A percentile compares a stretch with the other conserved stretches of the same genome.
Evolutionary conservation across 2,888 invertebrate genomes (phyloP).

Genomic region (Empis livida): DNA sequence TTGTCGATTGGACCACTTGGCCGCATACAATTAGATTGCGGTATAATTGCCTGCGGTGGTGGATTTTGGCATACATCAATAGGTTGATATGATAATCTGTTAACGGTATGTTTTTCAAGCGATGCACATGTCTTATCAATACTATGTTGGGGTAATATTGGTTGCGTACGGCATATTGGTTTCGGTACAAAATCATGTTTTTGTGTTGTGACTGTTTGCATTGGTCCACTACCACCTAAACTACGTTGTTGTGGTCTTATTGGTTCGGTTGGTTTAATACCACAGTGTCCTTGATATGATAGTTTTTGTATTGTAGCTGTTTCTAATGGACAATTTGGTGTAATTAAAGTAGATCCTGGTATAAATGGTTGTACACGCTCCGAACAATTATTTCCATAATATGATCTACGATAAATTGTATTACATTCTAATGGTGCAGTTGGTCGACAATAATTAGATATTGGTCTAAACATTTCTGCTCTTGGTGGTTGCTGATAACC

Average conservation of each 20-base stretch:
- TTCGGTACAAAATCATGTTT: constrained; percentile 60
- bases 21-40: constrained; percentile 18
- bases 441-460: constrained; percentile 40
- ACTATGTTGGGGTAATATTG: constrained; percentile 19
- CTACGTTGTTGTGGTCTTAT: constrained; percentile 27
- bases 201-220: constrained; percentile 58
- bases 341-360: constrained; percentile 36
- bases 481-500: constrained; percentile 31
- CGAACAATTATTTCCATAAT: constrained; percentile 37
- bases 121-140: constrained; percentile 21
- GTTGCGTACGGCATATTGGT: constrained; percentile 33
- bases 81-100: constrained; percentile 30
- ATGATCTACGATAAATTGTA: constrained; percentile 54
- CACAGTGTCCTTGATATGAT: constrained; percentile 29
- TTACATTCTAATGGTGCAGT: constrained; percentile 43
- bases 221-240: constrained; percentile 39
- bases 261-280: constrained; percentile 19
- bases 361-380: constrained; percentile 33
- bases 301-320: constrained; percentile 41
- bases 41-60: constrained; percentile 25
- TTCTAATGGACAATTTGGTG: constrained; percentile 39
- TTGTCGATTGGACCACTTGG: constrained; percentile 25
- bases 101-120: constrained; percentile 29
- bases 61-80: constrained; percentile 28
- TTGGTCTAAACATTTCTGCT: constrained; percentile 24